Evolutionary conservation across 2,888 invertebrate genomes (phyloP), one percentile per base, ranked within the genome.

Genomic region (Saturnia japonica): DNA sequence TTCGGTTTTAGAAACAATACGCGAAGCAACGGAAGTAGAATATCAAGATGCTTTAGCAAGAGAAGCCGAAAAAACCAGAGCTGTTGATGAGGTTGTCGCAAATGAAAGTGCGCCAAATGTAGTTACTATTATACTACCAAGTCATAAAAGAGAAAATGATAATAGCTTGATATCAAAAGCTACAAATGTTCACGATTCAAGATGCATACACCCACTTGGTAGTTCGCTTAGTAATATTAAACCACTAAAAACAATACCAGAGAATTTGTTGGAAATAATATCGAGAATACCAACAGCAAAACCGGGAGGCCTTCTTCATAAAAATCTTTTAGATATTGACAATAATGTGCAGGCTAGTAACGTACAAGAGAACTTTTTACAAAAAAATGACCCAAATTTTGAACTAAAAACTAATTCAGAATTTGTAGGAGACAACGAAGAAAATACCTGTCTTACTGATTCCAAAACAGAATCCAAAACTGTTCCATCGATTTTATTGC

Each of bases 1-100:
- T 4, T 93, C 93, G 6, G 88, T 94, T 71, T 79, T 94, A 28
- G 84, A 92, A 75, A 93, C 93, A 1, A 76, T 94, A 57, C 85
- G 86, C 16, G 86, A 91, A 77, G 93, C 85, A 11, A 93, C 93
- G 0, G 91, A 93, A 62, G 88, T 91, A 75, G 93, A 92, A 75
- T 92, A 91, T 69, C 75, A 83, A 74, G 89, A 93, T 14, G 94
- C 93, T 0, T 77, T 93, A 40, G 88, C 84, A 12, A 87, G 93
- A 75, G 93, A 93, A 47, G 90, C 89, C 40, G 87, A 87, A 0
- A 87, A 88, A 73, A 74, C 77, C 1, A 78, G 77, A 72, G 78
- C 74, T 25, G 73, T 76, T 28, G 82, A 85, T 51, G 88, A 89
- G 28, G 74, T 80, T 12, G 66, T 74, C 1, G 79, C 85, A 6